phyloP scores from a whole-genome alignment of 2,113 vertebrate genomes.

The Ammodytes dubius region DNA sequence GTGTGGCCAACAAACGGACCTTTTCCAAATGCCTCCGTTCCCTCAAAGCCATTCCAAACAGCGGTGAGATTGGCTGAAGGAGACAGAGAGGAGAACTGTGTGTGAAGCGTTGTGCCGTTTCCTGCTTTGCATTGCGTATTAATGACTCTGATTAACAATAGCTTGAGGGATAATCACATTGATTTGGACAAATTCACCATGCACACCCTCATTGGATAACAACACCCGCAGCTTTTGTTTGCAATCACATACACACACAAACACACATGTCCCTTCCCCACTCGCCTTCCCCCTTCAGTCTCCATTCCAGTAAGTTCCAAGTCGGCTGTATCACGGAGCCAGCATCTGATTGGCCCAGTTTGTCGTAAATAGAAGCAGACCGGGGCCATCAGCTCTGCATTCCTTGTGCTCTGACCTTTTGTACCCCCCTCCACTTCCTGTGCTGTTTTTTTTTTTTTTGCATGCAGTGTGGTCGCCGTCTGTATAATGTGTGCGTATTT shows the following conservation, averaged over 20 bases:
- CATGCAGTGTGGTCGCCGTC: slow-evolving; percentile 35
- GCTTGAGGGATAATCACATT: slow-evolving; percentile 74
- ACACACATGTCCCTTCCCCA: neutral
- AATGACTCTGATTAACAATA: slow-evolving; percentile 80
- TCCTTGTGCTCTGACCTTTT: slow-evolving; percentile 90
- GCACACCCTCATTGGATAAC: slow-evolving; percentile 59
- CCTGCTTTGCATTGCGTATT: slow-evolving; percentile 69
- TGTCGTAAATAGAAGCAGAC: slow-evolving; percentile 83
- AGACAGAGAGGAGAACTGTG: slow-evolving; percentile 29
- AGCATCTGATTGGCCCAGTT: slow-evolving; percentile 80
- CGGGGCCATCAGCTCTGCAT: slow-evolving; percentile 72
- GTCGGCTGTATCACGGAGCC: slow-evolving; percentile 76
- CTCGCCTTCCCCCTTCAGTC: slow-evolving; percentile 5
- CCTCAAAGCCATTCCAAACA: slow-evolving; percentile 67
- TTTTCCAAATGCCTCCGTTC: slow-evolving; percentile 75
- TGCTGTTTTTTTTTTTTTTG: slow-evolving; percentile 39
- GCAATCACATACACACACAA: slow-evolving; percentile 25
- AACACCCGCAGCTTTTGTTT: slow-evolving; percentile 67
- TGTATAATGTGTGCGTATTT: slow-evolving; percentile 48
- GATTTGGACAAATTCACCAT: slow-evolving; percentile 70
- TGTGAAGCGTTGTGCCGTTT: slow-evolving; percentile 13
- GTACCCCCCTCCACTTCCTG: slow-evolving; percentile 86
- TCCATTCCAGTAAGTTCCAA: slow-evolving; percentile 71
- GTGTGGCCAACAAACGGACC: slow-evolving; percentile 73
- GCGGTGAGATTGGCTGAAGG: slow-evolving; percentile 47